A percentile compares a stretch with the other conserved stretches of the same genome.
Evolutionary conservation across 2,888 invertebrate species (phyloP).

Genomic region (Lomographa bimaculata): DNA sequence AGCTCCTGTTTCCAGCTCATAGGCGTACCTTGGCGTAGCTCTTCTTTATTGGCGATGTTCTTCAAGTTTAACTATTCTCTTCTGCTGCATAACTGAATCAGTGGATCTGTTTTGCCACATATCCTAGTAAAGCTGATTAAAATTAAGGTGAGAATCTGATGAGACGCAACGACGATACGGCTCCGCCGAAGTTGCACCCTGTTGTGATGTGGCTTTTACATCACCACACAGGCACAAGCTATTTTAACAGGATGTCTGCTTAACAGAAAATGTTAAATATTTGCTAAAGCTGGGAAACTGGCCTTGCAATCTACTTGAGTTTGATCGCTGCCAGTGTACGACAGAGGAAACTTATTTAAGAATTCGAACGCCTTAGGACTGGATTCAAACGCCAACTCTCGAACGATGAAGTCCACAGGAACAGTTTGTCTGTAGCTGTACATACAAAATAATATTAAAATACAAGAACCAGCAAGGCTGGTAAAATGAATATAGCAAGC

Average conservation of each 20-base stretch:
- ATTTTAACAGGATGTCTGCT: constrained; percentile 64
- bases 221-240: constrained; percentile 69
- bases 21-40: constrained; percentile 28
- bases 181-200: constrained; percentile 50
- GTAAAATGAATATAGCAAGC: no score
- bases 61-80: constrained; percentile 34
- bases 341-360: constrained; percentile 91
- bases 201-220: constrained; percentile 58
- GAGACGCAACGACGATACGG: constrained; percentile 45
- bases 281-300: constrained; percentile 84
- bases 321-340: constrained; percentile 87
- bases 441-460: constrained; percentile 77
- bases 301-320: constrained; percentile 95
- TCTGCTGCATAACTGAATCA: constrained; percentile 52
- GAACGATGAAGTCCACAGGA: constrained; percentile 92
- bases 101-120: constrained; percentile 51
- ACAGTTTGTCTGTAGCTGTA: constrained; percentile 97
- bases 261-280: constrained; percentile 80
- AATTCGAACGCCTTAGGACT: constrained; percentile 93
- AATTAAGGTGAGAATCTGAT: constrained; percentile 61
- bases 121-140: constrained; percentile 69
- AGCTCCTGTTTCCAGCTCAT: constrained; percentile 28
- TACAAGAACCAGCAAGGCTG: constrained; percentile 65
- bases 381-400: constrained; percentile 94
- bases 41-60: constrained; percentile 36